Evolutionary conservation across 2,888 invertebrate species (phyloP), one percentile per base, ranked within the genome.

Genomic region (Pollenia griseotomentosa): DNA sequence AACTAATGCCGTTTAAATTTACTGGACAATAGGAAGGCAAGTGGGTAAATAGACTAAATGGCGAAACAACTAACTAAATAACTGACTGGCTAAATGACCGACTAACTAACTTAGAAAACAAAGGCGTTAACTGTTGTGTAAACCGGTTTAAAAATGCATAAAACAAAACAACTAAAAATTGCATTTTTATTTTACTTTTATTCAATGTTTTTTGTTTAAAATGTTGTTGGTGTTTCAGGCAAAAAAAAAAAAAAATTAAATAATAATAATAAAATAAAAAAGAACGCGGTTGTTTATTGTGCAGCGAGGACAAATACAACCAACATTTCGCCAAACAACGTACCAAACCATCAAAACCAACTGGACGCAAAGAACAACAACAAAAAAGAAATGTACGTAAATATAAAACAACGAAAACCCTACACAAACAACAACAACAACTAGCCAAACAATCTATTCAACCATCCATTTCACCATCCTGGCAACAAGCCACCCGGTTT

Each of bases 71-170:
- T 33, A 61, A 53, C 48, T 5, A 12, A 81, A 46, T 33, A 46
- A 73, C 53, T 63, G 44, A 63, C 61, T 61, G 68, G 33, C 59
- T 65, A 42, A 75, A 23, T 55, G 55, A 48, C 46, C 48, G 57
- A 42, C 61, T 48, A 63, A 73, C 42, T 78, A 61, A 55, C 65
- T 68, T 53, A 68, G 68, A 59, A 85, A 78, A 81, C 81, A 79
- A 74, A 87, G 87, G 87, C 87, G 87, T 87, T 87, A 87, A 85
- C 84, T 84, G 84, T 81, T 84, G 87, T 84, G 78, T 78, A 84
- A 84, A 87, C 73, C 71, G 53, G 65, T 81, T 80, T 83, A 73
- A 80, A 80, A 86, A 81, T 83, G 53, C 80, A 86, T 80, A 77
- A 80, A 81, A 75, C 57, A 81, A 66, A 77, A 74, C 40, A 80